Conservation (phyloP, 2,113 vertebrate genomes). For the Lonchura striata region DNA sequence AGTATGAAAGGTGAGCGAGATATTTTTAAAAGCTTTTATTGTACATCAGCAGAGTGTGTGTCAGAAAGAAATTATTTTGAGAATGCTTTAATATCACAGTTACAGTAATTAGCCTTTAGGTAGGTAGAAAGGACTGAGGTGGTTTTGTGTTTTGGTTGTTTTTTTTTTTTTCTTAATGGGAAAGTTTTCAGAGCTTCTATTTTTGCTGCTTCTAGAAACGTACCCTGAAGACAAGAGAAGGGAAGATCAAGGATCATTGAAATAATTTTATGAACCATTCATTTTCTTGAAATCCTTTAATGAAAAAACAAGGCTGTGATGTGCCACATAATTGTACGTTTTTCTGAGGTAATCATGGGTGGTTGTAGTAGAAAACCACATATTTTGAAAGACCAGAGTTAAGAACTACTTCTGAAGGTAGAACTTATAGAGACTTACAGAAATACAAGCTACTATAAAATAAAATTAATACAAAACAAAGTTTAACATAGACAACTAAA, state of each 20-base stretch:
- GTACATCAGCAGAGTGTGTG: not conserved
- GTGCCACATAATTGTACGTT: not conserved
- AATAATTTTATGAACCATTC: not conserved
- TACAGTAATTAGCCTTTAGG: constrained; percentile 10
- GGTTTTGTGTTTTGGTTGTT: not conserved
- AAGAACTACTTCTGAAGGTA: not conserved
- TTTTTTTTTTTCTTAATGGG: not conserved
- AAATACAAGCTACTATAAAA: not conserved
- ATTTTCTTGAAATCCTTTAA: not conserved
- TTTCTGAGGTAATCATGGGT: not conserved
- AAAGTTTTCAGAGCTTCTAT: not conserved
- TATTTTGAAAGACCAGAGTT: not conserved
- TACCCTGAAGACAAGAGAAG: not conserved
- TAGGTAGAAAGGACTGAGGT: not conserved
- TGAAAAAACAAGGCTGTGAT: not conserved
- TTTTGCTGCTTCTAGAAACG: not conserved
- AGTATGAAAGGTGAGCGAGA: not conserved
- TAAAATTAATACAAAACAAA: not conserved
- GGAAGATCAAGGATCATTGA: not conserved
- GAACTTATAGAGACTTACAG: not conserved
- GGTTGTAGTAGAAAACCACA: not conserved
- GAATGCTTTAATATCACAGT: not conserved
- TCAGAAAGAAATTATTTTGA: constrained; percentile 33
- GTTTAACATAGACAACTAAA: not conserved
- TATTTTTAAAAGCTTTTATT: constrained; percentile 42